A percentile compares a stretch with the other conserved stretches of the same genome.
phyloP scores from a whole-genome alignment of 2,797 vertebrate species.

The Phalloptychus januarius region DNA sequence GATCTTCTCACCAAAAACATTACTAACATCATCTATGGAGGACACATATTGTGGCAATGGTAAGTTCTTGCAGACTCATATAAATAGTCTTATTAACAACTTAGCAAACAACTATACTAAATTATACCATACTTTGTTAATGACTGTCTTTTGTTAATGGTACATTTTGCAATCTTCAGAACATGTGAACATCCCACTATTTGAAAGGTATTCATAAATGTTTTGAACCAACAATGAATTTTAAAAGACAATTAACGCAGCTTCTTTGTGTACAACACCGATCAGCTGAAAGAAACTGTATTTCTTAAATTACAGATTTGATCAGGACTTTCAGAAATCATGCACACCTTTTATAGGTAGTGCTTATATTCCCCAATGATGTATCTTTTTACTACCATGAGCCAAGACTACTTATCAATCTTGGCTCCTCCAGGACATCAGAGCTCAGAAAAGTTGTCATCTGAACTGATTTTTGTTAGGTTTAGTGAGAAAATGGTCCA shows the following conservation, averaged over 20 bases:
- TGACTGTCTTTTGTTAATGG: background rate
- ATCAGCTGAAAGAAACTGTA: background rate
- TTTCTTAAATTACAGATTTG: background rate
- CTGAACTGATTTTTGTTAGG: no score
- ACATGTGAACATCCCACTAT: background rate
- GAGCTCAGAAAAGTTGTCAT: no score
- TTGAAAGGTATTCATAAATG: background rate
- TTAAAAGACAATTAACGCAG: background rate
- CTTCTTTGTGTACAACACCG: background rate
- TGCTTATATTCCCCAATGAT: background rate
- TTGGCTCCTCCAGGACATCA: no score
- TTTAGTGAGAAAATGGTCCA: no score
- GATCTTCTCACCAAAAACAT: slow-evolving; percentile 75
- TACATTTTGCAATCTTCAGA: background rate
- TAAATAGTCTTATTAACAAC: background rate
- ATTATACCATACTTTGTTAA: background rate
- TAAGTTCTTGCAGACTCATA: background rate
- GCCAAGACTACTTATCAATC: no score
- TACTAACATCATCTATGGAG: slow-evolving; percentile 70
- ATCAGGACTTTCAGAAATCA: background rate
- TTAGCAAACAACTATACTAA: background rate
- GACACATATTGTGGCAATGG: slow-evolving; percentile 1
- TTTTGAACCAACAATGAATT: background rate
- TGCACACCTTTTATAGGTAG: background rate
- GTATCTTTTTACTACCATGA: background rate